Evolutionary conservation across 2,888 invertebrate species (phyloP), one percentile per base, ranked within the genome.

Genomic region (Troilus luridus): DNA sequence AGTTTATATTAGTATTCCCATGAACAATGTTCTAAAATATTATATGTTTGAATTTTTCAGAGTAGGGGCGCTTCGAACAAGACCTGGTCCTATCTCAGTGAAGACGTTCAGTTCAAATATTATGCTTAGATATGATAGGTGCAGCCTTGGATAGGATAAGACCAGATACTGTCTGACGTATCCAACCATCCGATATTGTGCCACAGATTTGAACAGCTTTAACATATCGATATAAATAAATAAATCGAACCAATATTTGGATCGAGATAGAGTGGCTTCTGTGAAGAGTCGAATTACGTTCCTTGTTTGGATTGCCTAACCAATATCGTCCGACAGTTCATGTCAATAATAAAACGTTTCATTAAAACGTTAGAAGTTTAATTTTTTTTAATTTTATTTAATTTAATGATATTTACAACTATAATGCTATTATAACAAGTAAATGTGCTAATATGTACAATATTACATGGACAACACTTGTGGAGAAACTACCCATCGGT

Each of bases 51-150:
- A 64, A n/a, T 14, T 9, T 24, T 67, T 67, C 24, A n/a, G 24
- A 0, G 1, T 24, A 12, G 14, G 17, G 7, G 14, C 17, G 17
- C 60, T 14, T 60, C 60, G 60, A 60, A 60, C 60, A 60, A 24
- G 67, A 67, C 24, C 6, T 24, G 67, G 2, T 24, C 14, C 12
- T 24, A 24, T 24, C 24, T 24, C 24, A 3, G 11, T 5, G 24
- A 67, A 67, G 67, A 67, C 67, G 24, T 67, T 67, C 67, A 67
- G 67, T 67, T 67, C 67, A 67, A 67, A 67, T 67, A 67, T 67
- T 67, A 67, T 24, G 24, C 67, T 24, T 24, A 67, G 67, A 67
- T 67, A 67, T 67, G 67, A 41, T 41, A 41, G 24, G 24, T 67
- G 24, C 67, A 67, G 67, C 24, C 24, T 67, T 67, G 24, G 67